These are phyloP conservation scores for Noturus placidus DNA, from an alignment of 2,113 vertebrate species.

Conservation along the genomic window DNA sequence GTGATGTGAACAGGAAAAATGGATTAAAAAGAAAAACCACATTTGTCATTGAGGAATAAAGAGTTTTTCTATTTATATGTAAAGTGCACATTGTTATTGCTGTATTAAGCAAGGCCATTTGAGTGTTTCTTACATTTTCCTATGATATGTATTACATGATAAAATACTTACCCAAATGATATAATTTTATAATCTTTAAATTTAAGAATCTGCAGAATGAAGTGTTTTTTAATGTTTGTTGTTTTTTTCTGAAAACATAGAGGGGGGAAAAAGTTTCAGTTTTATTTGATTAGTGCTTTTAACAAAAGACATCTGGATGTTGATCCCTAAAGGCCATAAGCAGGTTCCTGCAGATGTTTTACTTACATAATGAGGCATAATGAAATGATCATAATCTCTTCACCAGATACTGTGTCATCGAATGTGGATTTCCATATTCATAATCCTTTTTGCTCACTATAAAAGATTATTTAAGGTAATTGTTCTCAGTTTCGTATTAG, in stretches of 20 bases:
- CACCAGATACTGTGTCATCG: not conserved
- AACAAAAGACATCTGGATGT: not conserved
- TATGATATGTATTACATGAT: not conserved
- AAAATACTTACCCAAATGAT: not conserved
- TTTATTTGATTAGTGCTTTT: not conserved
- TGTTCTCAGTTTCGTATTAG: not conserved
- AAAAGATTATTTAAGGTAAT: not conserved
- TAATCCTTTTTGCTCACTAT: not conserved
- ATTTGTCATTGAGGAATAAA: not conserved
- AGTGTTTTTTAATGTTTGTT: not conserved
- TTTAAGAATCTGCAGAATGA: not conserved
- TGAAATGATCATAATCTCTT: not conserved
- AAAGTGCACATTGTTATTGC: not conserved
- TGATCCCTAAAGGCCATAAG: not conserved
- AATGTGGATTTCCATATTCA: not conserved
- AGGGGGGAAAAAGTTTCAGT: not conserved
- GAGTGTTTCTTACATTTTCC: not conserved
- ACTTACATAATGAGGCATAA: not conserved
- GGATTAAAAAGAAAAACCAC: no score
- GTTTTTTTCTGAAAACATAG: not conserved
- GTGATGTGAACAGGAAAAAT: not conserved
- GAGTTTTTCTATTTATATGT: not conserved
- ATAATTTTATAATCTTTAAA: not conserved
- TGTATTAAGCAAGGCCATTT: not conserved
- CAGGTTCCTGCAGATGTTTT: constrained; percentile 6